Evolutionary conservation across 2,797 vertebrate genomes (phyloP).

Genomic region (Sebastes melanostomus): DNA sequence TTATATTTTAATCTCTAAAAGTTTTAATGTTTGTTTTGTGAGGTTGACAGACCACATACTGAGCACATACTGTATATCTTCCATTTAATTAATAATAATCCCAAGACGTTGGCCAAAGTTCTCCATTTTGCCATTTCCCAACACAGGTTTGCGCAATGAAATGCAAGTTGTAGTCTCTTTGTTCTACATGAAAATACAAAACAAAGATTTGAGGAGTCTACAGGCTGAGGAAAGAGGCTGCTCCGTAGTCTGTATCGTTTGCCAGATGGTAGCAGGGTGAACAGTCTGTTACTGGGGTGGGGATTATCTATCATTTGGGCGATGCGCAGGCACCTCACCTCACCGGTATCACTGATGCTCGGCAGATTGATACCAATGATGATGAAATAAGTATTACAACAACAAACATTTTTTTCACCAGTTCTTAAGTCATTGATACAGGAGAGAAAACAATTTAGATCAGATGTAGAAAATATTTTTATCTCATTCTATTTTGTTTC

Average conservation of each 20-base stretch:
- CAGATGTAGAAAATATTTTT: not conserved
- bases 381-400: not conserved
- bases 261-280: not conserved
- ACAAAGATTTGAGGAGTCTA: not conserved
- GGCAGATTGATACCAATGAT: no score
- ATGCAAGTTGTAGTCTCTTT: not conserved
- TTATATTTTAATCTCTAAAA: not conserved
- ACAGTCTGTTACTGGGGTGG: not conserved
- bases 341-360: not conserved
- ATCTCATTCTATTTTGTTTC: no score
- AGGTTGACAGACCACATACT: not conserved
- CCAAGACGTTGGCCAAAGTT: no score
- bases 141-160: no score
- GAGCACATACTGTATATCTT: not conserved
- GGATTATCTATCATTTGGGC: not conserved
- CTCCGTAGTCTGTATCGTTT: not conserved
- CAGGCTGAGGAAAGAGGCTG: not conserved
- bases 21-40: not conserved
- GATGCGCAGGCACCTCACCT: not conserved
- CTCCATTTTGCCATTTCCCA: no score
- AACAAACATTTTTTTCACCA: not conserved
- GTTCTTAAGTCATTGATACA: not conserved
- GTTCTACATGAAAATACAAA: not conserved
- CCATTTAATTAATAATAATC: no score
- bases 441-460: not conserved